Conservation (phyloP, 2,797 vertebrate genomes). For the Cyclura pinguis region DNA sequence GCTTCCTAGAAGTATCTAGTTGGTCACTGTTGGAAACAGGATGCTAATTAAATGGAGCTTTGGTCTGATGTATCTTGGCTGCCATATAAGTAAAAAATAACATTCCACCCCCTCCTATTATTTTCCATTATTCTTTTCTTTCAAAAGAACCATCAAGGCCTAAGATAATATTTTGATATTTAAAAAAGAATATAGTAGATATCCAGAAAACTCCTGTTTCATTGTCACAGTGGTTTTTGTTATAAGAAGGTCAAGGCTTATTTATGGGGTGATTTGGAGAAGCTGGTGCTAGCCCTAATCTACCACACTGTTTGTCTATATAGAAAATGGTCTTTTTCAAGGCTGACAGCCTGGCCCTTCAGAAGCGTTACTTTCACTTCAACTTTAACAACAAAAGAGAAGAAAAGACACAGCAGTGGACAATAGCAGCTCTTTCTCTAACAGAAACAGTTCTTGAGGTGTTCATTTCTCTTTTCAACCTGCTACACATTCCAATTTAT, state of each 20-base stretch:
- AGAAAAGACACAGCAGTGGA: slow-evolving; percentile 49
- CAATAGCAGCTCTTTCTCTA: slow-evolving; percentile 11
- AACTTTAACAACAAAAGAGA: slow-evolving; percentile 41
- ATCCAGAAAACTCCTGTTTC: neutral
- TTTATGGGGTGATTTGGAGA: neutral
- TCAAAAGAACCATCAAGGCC: neutral
- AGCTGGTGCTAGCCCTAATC: neutral
- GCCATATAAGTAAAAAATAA: neutral
- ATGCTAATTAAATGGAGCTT: neutral
- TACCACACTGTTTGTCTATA: neutral
- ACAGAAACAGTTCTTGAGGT: slow-evolving; percentile 46
- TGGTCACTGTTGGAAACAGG: neutral
- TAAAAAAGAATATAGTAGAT: neutral
- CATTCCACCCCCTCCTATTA: too few species aligned
- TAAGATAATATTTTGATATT: neutral
- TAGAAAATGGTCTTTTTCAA: slow-evolving; percentile 15
- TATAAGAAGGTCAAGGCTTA: slow-evolving; percentile 15
- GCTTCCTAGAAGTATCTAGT: too few species aligned
- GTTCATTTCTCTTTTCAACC: slow-evolving; percentile 47
- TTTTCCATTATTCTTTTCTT: neutral
- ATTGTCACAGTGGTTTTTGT: neutral
- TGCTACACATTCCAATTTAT: slow-evolving; percentile 44
- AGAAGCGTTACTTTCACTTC: slow-evolving; percentile 15
- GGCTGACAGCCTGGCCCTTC: slow-evolving; percentile 6
- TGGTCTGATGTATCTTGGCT: neutral